Evolutionary conservation across 2,797 vertebrate species (phyloP), one percentile per base, ranked within the genome.

Genomic region (Halcyon smyrnensis): DNA sequence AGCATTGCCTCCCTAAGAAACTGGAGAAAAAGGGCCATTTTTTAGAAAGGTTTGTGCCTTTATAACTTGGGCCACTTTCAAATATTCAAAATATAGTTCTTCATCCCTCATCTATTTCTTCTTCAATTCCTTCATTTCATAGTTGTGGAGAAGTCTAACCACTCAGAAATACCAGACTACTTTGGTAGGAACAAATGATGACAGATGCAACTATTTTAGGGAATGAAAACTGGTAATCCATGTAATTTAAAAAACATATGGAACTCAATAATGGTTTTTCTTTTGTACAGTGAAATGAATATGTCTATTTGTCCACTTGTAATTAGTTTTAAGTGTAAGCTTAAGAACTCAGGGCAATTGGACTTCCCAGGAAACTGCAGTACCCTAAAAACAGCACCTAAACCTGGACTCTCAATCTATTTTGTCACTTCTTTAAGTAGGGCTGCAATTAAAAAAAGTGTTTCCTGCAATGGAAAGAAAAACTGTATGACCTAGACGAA

Each of bases 81-180:
- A 80, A 63, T 93, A 74, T 90, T 92, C 70, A 89, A 91, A 95
- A 90, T 93, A 60, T 8, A 48, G 79, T 87, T 93, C 36, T 86
- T 64, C 45, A 76, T 93, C 80, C 63, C 69, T 93, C 86, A 81
- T 95, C 79, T 97, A 73, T 93, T 97, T 97, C 80, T 98, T 96
- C 68, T 96, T 90, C 30, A n/a, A 25, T 89, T 96, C 67, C 91
- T 96, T 92, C 53, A n/a, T 60, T 97, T 50, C 95, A 95, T 97
- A 95, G 59, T 50, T 96, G 74, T 89, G 96, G 96, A 97, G 96
- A 96, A 96, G 64, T 63, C 56, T 82, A 96, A 93, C 60, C 54
- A 15, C 91, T 93, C 71, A 86, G 81, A 96, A 98, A 97, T 95
- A 84, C 80, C 94, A 96, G 92, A 94, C 78, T 95, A 14, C 60